These are phyloP conservation scores for Metaphire vulgaris DNA, from an alignment of 1,140 invertebrate genomes.

Conservation along the genomic window DNA sequence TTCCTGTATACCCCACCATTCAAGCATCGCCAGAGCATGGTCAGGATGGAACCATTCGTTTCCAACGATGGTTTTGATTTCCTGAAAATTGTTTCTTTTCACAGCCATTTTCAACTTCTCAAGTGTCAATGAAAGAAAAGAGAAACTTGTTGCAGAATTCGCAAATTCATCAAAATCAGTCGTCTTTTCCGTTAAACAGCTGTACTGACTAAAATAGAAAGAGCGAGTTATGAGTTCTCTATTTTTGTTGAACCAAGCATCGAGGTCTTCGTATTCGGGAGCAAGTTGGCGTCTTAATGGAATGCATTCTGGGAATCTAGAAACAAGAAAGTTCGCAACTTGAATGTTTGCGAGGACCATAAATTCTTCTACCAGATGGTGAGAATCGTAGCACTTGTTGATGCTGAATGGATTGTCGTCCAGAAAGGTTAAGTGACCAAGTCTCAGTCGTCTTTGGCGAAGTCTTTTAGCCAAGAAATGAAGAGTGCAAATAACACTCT, in stretches of 20 bases:
- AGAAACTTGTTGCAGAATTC: not conserved
- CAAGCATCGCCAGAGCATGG: not conserved
- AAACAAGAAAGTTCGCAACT: constrained; percentile 38
- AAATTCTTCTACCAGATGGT: constrained; percentile 42
- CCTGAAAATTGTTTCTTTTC: constrained; percentile 4
- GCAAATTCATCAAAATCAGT: not conserved
- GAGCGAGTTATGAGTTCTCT: not conserved
- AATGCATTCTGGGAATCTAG: constrained; percentile 33
- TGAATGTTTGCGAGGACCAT: constrained; percentile 40
- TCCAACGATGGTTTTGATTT: constrained; percentile 9
- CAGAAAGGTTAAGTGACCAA: constrained; percentile 23
- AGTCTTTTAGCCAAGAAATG: constrained; percentile 34
- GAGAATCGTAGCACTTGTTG: constrained; percentile 35
- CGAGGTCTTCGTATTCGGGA: constrained; percentile 33
- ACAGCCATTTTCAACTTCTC: not conserved
- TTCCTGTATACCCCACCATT: constrained; percentile 24
- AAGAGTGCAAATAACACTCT: not conserved
- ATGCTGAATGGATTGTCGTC: constrained; percentile 32
- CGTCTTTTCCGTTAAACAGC: not conserved
- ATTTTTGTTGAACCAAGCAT: constrained; percentile 35
- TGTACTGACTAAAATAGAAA: constrained; percentile 11
- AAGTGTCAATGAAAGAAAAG: not conserved
- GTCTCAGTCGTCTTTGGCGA: constrained; percentile 32
- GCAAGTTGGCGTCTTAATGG: constrained; percentile 37
- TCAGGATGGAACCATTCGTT: constrained; percentile 12